Conservation (phyloP, 2,797 vertebrate species). For the Tapera naevia region DNA sequence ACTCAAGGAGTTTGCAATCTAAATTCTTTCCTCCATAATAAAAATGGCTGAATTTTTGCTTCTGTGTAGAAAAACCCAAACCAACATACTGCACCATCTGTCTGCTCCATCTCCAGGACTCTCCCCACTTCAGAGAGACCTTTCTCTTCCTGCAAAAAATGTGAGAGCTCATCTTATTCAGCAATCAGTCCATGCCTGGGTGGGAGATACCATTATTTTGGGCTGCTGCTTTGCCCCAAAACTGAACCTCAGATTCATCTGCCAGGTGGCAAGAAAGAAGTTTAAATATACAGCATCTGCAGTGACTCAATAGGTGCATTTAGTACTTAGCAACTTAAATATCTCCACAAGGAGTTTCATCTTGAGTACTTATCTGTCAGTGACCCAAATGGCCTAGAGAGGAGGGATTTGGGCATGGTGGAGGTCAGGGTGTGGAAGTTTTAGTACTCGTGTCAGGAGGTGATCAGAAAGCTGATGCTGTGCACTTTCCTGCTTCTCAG, state of each 20-base stretch:
- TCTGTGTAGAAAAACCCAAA: neutral
- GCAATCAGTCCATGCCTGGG: neutral
- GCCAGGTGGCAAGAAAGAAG: neutral
- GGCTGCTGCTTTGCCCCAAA: neutral
- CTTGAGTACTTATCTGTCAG: neutral
- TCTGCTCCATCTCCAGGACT: neutral
- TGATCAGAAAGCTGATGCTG: conserved; percentile 43
- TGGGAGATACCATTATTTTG: neutral
- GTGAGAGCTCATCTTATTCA: neutral
- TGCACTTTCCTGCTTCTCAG: conserved; percentile 52
- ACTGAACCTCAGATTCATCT: neutral
- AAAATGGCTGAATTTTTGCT: neutral
- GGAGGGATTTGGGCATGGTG: neutral
- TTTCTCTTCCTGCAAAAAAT: neutral
- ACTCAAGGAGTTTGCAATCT: neutral
- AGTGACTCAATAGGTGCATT: neutral
- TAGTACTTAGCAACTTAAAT: neutral
- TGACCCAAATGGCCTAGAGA: conserved; percentile 44
- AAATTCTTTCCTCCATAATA: neutral
- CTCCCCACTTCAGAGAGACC: neutral
- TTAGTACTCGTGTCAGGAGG: neutral
- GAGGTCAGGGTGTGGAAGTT: conserved; percentile 16
- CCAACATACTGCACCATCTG: neutral
- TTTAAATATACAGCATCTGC: neutral
- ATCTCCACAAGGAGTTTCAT: conserved; percentile 36